Conservation (phyloP, 2,113 vertebrate genomes). For the Phalacrocorax pelagicus region DNA sequence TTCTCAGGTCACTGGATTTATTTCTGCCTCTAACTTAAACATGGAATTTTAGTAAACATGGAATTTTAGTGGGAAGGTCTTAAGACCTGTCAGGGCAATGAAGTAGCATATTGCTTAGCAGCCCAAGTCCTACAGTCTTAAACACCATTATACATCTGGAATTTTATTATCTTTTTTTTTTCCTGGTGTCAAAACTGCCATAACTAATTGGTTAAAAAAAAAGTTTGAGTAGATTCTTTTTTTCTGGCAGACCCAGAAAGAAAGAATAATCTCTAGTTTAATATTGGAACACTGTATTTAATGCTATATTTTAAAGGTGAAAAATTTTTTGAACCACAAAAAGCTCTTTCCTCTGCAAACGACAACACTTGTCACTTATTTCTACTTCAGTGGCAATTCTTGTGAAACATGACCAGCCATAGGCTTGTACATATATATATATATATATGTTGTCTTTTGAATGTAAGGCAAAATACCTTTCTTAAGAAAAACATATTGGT, state of each 20-base stretch:
- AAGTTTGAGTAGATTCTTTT: not conserved
- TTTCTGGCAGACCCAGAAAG: not conserved
- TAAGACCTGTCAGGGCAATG: not conserved
- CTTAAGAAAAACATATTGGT: not conserved
- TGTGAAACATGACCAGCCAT: not conserved
- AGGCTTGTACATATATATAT: not conserved
- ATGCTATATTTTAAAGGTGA: not conserved
- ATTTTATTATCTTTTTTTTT: not conserved
- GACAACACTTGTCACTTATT: not conserved
- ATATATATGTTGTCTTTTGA: not conserved
- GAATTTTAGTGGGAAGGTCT: not conserved
- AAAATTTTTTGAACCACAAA: not conserved
- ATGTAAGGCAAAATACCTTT: not conserved
- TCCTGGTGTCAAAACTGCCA: not conserved
- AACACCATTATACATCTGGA: not conserved
- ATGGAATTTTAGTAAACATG: not conserved
- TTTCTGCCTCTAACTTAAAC: not conserved
- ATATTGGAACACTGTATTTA: not conserved
- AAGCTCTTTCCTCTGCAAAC: not conserved
- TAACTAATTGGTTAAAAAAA: not conserved
- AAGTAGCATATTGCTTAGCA: not conserved
- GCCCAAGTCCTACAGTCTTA: not conserved
- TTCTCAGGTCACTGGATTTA: not conserved
- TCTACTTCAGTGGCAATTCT: not conserved
- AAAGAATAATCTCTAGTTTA: not conserved